A percentile compares a stretch with the other conserved stretches of the same genome.
Evolutionary conservation across 2,888 invertebrate species (phyloP).

Genomic region (Tortricodes alternella): DNA sequence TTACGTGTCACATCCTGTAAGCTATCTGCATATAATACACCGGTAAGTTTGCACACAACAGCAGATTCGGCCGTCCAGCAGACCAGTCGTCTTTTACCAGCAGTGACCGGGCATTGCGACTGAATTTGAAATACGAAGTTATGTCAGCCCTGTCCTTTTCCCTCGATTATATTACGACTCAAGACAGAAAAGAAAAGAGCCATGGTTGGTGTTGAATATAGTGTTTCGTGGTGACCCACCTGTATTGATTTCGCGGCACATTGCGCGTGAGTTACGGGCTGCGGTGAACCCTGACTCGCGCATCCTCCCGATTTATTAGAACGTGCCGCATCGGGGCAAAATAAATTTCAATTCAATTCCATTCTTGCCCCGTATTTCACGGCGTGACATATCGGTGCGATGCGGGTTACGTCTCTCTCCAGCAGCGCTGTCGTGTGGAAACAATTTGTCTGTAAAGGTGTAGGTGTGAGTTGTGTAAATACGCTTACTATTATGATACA

Average conservation of each 20-base stretch:
- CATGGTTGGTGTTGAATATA: no score
- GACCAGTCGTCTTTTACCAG: no score
- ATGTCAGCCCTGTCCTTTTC: no score
- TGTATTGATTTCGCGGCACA: constrained; percentile 80
- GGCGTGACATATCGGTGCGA: constrained; percentile 64
- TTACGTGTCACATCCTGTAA: background rate
- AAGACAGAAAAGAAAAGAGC: no score
- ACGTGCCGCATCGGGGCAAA: constrained; percentile 71
- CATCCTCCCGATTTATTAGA: constrained; percentile 75
- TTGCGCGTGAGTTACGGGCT: constrained; percentile 72
- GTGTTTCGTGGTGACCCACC: constrained; percentile 49
- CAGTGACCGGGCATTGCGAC: no score
- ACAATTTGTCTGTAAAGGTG: constrained; percentile 6
- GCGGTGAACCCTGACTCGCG: constrained; percentile 70
- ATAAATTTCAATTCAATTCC: constrained; percentile 68
- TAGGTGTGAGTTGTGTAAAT: no score
- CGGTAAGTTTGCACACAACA: background rate
- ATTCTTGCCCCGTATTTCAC: constrained; percentile 64
- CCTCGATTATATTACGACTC: no score
- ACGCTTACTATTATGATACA: no score
- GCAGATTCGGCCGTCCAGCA: background rate
- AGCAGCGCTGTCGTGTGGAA: constrained; percentile 31
- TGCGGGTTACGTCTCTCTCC: constrained; percentile 62
- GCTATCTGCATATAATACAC: background rate
- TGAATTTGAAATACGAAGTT: no score